Percentiles rank a stretch among this genome's conserved stretches.
Conservation (phyloP, 2,797 vertebrate genomes). For the Crocodylus rhombifer region DNA sequence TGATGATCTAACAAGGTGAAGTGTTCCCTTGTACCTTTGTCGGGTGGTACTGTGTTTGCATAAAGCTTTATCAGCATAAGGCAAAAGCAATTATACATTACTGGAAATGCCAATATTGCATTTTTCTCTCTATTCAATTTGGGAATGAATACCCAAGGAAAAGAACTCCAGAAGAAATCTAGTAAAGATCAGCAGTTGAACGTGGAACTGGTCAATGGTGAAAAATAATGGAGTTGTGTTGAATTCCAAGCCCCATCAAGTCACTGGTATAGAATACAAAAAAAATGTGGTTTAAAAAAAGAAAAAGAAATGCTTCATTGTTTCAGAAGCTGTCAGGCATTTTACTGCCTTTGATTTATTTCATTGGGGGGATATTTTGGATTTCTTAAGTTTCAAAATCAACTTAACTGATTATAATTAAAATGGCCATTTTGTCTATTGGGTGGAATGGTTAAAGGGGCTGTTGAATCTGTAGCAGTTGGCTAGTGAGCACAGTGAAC, state of each 20-base stretch:
- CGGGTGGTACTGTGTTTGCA: conserved; percentile 39
- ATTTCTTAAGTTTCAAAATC: conserved; percentile 66
- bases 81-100: conserved; percentile 31
- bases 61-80: conserved; percentile 32
- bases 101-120: conserved; percentile 35
- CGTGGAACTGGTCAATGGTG: conserved; percentile 73
- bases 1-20: conserved; percentile 54
- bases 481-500: conserved; percentile 92
- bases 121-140: conserved; percentile 56
- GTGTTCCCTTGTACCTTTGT: conserved; percentile 34
- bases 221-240: conserved; percentile 76
- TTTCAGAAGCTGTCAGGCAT: conserved; percentile 78
- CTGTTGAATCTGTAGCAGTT: conserved; percentile 72
- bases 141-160: conserved; percentile 61
- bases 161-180: conserved; percentile 48
- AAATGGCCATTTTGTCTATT: conserved; percentile 69
- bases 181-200: conserved; percentile 59
- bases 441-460: conserved; percentile 72
- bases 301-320: conserved; percentile 58
- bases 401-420: conserved; percentile 28
- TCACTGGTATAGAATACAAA: conserved; percentile 68
- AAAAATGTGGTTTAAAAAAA: conserved; percentile 30
- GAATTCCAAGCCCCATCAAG: conserved; percentile 60
- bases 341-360: conserved; percentile 74
- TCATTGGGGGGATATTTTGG: conserved; percentile 60